Evolutionary conservation across 2,797 vertebrate species (phyloP).

Genomic region (Epinephelus coioides): DNA sequence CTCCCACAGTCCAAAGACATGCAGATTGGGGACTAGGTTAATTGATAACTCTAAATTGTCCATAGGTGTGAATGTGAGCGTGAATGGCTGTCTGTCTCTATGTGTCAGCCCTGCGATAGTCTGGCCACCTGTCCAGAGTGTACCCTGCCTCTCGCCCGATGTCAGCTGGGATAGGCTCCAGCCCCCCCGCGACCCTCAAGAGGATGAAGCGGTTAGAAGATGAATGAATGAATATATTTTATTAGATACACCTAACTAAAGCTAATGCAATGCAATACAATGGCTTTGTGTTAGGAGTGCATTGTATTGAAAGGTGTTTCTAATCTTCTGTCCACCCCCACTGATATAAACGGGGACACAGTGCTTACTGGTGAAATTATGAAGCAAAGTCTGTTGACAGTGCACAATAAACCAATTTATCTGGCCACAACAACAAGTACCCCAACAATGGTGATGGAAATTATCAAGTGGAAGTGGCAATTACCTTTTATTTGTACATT

Average conservation of each 20-base stretch:
- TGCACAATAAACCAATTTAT: conserved; percentile 12
- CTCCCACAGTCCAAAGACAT: no score
- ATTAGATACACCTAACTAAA: background rate
- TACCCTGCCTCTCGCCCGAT: no score
- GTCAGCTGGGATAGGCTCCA: no score
- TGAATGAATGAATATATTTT: background rate
- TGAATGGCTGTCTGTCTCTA: no score
- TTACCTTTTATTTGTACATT: conserved; percentile 7
- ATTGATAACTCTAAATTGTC: no score
- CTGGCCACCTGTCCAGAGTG: no score
- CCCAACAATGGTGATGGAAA: conserved; percentile 17
- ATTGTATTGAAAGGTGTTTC: background rate
- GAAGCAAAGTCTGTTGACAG: conserved; percentile 14
- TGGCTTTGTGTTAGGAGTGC: background rate
- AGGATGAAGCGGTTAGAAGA: no score
- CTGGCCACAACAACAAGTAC: conserved; percentile 7
- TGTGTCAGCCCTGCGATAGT: no score
- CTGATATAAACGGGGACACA: background rate
- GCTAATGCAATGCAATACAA: background rate
- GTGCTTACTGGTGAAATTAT: conserved; percentile 19
- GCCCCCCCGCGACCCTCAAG: no score
- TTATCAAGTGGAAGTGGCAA: conserved; percentile 1
- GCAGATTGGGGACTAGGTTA: no score
- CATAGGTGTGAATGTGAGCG: no score
- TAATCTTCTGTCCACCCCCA: conserved; percentile 1